Evolutionary conservation across 2,113 vertebrate species (phyloP), one percentile per base, ranked within the genome.

Genomic region (Gambusia holbrooki): DNA sequence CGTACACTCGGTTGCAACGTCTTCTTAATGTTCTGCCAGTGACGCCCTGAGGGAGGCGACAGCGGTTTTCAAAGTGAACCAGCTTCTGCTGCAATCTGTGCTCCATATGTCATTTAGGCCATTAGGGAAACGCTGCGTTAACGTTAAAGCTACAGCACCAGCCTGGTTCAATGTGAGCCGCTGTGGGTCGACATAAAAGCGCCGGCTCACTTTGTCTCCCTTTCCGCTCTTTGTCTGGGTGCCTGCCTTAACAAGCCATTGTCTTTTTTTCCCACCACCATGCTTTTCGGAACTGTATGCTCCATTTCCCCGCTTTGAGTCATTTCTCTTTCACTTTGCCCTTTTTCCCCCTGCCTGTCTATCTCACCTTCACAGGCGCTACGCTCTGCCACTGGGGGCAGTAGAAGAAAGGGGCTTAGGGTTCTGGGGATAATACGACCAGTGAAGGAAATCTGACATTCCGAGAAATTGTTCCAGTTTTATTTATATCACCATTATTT

Each of bases 61-160:
- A 90, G 87, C 27, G 85, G 77, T 92, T 88, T 58, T 90, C 85
- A 72, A 74, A 90, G 80, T 84, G 70, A 85, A 83, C 69, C 19
- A 27, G 17, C 83, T 70, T 79, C 83, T 82, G 63, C 80, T 82
- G 66, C 88, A 91, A 85, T 92, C 86, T 91, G 89, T 84, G 82
- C 81, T 84, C 88, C 90, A 90, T 92, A 91, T 91, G 92, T 93
- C 89, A 92, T 87, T 81, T 86, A 83, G 84, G 63, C 88, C 86
- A 88, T 89, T 88, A 90, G 84, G 77, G 74, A 82, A 90, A 86
- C 81, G 81, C 85, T 84, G 63, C 74, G 72, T 89, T 88, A 87
- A 87, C 85, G 81, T 80, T 87, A 88, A 33, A 74, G 81, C 77
- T 48, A 25, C 83, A 81, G 62, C 58, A 58, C 69, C 75, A 85